Evolutionary conservation across 2,797 vertebrate genomes (phyloP).

Genomic region (Muraenolepis orangiensis): DNA sequence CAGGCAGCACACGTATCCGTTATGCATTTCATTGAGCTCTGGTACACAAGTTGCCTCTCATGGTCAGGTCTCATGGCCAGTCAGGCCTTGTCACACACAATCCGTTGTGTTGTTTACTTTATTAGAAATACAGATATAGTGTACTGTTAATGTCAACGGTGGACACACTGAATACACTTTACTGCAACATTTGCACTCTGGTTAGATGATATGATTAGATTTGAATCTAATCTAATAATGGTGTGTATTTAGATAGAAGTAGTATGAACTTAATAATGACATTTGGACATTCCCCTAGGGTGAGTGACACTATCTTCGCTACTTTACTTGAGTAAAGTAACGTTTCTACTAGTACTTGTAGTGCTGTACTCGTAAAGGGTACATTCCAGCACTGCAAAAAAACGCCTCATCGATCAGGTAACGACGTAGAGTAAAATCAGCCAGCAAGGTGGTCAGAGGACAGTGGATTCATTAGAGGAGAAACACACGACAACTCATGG

Average conservation of each 20-base stretch:
- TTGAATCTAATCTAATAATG: too few species aligned
- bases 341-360: too few species aligned
- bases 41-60: background rate
- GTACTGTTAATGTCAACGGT: background rate
- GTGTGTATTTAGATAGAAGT: background rate
- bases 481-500: background rate
- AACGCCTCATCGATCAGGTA: too few species aligned
- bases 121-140: background rate
- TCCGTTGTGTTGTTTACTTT: background rate
- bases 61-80: background rate
- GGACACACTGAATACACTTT: background rate
- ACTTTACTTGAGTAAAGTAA: too few species aligned
- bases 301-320: too few species aligned
- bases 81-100: background rate
- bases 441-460: too few species aligned
- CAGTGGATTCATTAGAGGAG: too few species aligned
- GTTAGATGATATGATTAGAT: too few species aligned
- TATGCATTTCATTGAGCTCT: background rate
- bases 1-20: slow-evolving; percentile 36
- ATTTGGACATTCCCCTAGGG: background rate
- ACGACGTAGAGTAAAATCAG: too few species aligned
- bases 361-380: too few species aligned
- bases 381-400: too few species aligned
- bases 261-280: background rate
- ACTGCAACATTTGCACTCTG: too few species aligned